Conservation (phyloP, 2,113 vertebrate species). For the Gnathonemus echidnorhynchus region DNA sequence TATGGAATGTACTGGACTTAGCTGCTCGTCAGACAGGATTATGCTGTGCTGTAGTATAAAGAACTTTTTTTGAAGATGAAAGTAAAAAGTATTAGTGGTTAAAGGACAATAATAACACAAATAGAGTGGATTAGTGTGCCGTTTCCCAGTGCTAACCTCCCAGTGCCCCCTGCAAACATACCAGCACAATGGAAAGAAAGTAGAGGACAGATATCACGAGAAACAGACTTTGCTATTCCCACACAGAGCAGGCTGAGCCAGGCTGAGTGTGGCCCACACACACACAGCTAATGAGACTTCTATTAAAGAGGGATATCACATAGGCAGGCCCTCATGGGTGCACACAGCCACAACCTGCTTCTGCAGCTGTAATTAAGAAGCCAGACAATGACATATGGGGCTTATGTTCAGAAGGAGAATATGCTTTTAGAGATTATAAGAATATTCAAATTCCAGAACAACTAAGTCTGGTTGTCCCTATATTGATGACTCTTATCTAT, state of each 20-base stretch:
- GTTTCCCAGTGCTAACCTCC: neutral
- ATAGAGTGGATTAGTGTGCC: neutral
- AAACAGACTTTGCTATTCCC: neutral
- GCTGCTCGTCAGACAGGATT: neutral
- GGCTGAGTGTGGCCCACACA: neutral
- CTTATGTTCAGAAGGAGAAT: neutral
- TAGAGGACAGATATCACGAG: neutral
- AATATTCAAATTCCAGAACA: neutral
- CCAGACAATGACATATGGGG: neutral
- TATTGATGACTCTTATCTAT: neutral
- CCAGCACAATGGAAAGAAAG: neutral
- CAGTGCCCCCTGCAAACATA: neutral
- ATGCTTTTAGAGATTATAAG: neutral
- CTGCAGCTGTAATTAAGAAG: neutral
- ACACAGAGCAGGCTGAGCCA: neutral
- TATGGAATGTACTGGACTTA: neutral
- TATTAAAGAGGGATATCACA: neutral
- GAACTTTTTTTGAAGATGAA: neutral
- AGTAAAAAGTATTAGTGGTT: neutral
- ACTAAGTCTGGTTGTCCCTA: neutral
- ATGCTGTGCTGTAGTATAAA: neutral
- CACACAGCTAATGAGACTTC: neutral
- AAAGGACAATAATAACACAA: neutral
- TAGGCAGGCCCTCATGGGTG: neutral
- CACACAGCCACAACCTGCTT: neutral